Conservation (phyloP, 2,113 vertebrate species). For the Raphicerus campestris region DNA sequence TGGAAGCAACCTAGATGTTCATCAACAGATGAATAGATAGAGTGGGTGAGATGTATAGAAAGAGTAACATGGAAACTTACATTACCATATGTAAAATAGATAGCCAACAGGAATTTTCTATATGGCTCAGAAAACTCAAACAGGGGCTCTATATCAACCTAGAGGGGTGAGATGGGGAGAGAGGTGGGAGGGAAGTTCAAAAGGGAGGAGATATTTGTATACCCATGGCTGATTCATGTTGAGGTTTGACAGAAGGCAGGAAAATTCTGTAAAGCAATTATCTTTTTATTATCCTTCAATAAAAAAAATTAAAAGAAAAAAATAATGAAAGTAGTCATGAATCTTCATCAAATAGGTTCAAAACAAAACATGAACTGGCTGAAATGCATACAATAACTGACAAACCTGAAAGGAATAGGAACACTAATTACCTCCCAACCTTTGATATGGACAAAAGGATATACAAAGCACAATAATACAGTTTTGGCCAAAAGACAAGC, state of each 20-base stretch:
- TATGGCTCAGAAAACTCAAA: background rate
- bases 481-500: background rate
- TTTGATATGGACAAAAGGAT: background rate
- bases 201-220: background rate
- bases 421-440: background rate
- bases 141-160: background rate
- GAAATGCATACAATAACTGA: background rate
- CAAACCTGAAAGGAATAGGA: background rate
- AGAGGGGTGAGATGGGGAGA: background rate
- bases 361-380: background rate
- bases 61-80: background rate
- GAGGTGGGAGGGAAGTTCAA: background rate
- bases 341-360: background rate
- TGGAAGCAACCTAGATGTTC: background rate
- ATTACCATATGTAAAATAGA: background rate
- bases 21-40: background rate
- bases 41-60: background rate
- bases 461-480: background rate
- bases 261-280: background rate
- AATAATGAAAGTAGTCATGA: background rate
- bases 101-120: background rate
- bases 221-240: background rate
- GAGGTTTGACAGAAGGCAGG: background rate
- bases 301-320: background rate
- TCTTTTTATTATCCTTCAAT: background rate